These are phyloP conservation scores for Cepaea nemoralis DNA, from an alignment of 1,140 invertebrate genomes.

Conservation along the genomic window DNA sequence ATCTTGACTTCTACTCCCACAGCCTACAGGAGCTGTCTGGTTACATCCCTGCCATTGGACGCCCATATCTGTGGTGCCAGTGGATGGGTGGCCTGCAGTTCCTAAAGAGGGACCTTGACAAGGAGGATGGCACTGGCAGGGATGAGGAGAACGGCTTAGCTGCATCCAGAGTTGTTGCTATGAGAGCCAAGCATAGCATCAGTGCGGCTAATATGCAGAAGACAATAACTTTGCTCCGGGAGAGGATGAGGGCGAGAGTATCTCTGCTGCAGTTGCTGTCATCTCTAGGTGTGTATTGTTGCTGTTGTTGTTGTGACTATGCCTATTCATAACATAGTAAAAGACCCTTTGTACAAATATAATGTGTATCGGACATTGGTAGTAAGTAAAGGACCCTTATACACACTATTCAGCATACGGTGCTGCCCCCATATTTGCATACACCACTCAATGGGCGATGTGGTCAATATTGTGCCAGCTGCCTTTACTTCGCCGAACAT, in stretches of 20 bases:
- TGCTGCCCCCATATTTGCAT: too few species aligned
- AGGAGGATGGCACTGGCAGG: background rate
- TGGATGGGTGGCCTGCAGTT: slow-evolving; percentile 88
- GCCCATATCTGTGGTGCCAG: slow-evolving; percentile 91
- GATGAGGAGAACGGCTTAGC: background rate
- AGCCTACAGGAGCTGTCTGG: slow-evolving; percentile 10
- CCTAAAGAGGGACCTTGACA: slow-evolving; percentile 63
- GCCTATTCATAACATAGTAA: too few species aligned
- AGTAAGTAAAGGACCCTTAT: too few species aligned
- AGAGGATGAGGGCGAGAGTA: slow-evolving; percentile 81
- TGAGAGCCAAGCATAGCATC: slow-evolving; percentile 49
- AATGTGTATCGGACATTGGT: too few species aligned
- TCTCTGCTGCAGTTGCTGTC: slow-evolving; percentile 82
- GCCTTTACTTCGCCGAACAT: too few species aligned
- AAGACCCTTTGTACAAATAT: too few species aligned
- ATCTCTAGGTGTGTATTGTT: slow-evolving; percentile 81
- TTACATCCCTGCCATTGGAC: slow-evolving; percentile 76
- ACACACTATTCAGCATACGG: too few species aligned
- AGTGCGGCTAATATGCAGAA: slow-evolving; percentile 68
- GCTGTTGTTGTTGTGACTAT: too few species aligned
- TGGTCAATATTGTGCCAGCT: too few species aligned
- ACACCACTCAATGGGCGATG: too few species aligned
- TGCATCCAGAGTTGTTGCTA: slow-evolving; percentile 21
- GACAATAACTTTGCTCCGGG: slow-evolving; percentile 77
- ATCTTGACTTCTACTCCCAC: background rate